Evolutionary conservation across 2,113 vertebrate species (phyloP), one percentile per base, ranked within the genome.

Genomic region (Acinonyx jubatus): DNA sequence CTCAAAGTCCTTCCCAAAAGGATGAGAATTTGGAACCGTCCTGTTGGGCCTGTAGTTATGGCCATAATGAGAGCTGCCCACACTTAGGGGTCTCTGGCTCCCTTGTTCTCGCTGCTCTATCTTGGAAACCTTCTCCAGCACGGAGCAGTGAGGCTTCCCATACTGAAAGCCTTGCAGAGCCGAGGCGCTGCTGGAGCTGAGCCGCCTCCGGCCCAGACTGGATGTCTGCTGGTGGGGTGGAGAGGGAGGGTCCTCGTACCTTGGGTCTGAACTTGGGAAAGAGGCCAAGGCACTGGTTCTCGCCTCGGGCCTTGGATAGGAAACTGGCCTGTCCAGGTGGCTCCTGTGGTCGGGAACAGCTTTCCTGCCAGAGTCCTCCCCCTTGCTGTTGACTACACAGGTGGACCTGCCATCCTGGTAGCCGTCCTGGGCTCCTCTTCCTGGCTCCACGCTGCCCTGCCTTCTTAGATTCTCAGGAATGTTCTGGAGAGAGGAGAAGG

Each of bases 91-190:
- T 19, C 98, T 98, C 29, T 98, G 99, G 89, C 97, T 97, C n/a
- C 97, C 98, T 2, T 98, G 99, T 71, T 99, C 99, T 4, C 98
- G 98, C 79, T 99, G 99, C 98, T 99, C 99, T 33, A 99, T 99
- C 93, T 98, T 99, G 92, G 97, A 99, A 48, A 99, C 99, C 96
- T 99, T 99, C 98, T 99, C 99, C 96, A 99, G 98, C 93, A 99
- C 99, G 0, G 99, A 99, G 97, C 99, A 99, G 96, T 97, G 96
- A 57, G 98, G 45, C 90, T 97, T 98, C 87, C 98, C 95, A 3
- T 94, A 97, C 31, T 98, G 97, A 16, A 92, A 33, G 74, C 83
- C 86, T 31, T 96, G 98, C 87, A 97, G 92, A 57, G 96, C 93
- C 0, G 98, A 97, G 88, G 96, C 11, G 78, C 97, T 98, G 94